Evolutionary conservation across 2,113 vertebrate genomes (phyloP).

Genomic region (Lasiurus cinereus): DNA sequence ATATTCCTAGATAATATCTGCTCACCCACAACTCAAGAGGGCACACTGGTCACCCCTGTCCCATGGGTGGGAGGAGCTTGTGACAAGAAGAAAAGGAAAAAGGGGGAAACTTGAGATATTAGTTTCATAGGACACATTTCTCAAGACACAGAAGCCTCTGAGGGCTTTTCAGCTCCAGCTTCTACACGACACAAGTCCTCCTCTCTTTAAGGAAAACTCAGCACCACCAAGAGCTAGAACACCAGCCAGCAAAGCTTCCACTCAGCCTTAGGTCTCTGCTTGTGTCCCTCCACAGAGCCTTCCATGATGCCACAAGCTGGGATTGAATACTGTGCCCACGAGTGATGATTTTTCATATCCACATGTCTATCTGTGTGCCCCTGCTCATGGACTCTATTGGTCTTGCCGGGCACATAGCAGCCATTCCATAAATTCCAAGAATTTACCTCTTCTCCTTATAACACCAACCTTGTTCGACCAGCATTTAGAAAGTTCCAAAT

Average conservation of each 20-base stretch:
- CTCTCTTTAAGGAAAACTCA: neutral
- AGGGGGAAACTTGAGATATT: neutral
- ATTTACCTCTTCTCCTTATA: neutral
- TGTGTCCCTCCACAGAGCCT: neutral
- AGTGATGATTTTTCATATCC: neutral
- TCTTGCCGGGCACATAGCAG: neutral
- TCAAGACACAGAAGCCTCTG: neutral
- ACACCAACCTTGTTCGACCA: neutral
- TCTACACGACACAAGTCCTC: neutral
- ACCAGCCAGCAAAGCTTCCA: neutral
- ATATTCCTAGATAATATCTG: neutral
- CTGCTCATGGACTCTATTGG: neutral
- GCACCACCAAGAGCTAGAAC: neutral
- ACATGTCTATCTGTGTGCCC: neutral
- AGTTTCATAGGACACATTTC: neutral
- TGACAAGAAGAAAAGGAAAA: neutral
- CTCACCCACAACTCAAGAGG: neutral
- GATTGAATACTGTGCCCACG: neutral
- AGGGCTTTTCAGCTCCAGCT: neutral
- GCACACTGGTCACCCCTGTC: neutral
- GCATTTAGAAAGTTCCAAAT: constrained; percentile 7
- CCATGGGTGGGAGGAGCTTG: neutral
- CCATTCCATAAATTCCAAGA: neutral
- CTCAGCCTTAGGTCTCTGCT: neutral
- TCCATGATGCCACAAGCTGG: neutral